Evolutionary conservation across 2,888 invertebrate genomes (phyloP), one percentile per base, ranked within the genome.

Genomic region (Lasiommata megera): DNA sequence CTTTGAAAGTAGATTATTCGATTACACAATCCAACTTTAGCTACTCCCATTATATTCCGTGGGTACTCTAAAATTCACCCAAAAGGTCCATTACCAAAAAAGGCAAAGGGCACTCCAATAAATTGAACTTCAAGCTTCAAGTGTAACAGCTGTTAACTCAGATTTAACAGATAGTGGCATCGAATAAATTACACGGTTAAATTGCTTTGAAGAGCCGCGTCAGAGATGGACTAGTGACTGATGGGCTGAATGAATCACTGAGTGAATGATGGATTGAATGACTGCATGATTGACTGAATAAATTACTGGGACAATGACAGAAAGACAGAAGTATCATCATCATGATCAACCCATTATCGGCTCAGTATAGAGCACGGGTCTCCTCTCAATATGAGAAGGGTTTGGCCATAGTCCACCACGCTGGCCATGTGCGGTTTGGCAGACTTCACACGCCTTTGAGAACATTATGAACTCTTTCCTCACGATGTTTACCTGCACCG

Each of bases 31-130:
- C 31, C 31, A 31, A 29, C 46, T 37, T 11, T 11, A 34, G 3
- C 34, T 34, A 34, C 34, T 9, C 11, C 11, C 3, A 9, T 34
- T 34, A 31, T 34, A 23, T 23, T 23, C 23, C 11, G 34, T 34
- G 11, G 34, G 34, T 31, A 54, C 23, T 44, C 51, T 56, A 46
- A 52, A 11, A 56, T 43, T 41, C 12, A 14, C 48, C 18, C 31
- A 48, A 40, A 23, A 47, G 34, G 11, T 11, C 16, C 46, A 31
- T 46, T 31, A 46, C 31, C 31, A 46, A 28, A 28, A 12, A 28
- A 43, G n/a, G 41, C 28, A 28, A 43, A 28, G 37, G 37, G 46
- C 29, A 31, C 31, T 46, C 6, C 31, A 46, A 31, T 31, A 46
- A 46, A 46, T 46, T 46, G 46, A 11, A 31, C 29, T 17, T 16